Evolutionary conservation across 2,113 vertebrate species (phyloP).

Genomic region (Numida meleagris): DNA sequence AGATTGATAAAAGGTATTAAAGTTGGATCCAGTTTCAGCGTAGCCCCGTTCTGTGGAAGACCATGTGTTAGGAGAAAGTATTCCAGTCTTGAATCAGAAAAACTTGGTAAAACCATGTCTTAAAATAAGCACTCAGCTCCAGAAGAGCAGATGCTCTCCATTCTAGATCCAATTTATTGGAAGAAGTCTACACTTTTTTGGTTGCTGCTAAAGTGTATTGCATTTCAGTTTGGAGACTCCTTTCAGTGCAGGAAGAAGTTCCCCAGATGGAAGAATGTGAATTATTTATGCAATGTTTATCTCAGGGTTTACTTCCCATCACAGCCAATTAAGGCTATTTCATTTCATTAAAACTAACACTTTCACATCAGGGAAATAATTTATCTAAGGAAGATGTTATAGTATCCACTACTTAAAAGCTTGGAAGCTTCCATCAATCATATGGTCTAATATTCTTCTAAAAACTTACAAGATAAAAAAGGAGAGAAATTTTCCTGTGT

Average conservation of each 20-base stretch:
- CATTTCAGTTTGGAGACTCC: conserved; percentile 62
- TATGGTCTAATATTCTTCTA: background rate
- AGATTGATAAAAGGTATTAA: background rate
- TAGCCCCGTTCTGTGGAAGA: background rate
- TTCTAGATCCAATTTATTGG: conserved; percentile 15
- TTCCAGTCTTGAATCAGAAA: conserved; percentile 3
- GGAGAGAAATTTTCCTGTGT: background rate
- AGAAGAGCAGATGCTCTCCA: conserved; percentile 1
- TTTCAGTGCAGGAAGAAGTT: conserved; percentile 73
- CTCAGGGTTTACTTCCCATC: conserved; percentile 81
- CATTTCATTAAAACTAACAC: conserved; percentile 79
- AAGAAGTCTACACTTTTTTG: conserved; percentile 6
- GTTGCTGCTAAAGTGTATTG: conserved; percentile 45
- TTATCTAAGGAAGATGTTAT: conserved; percentile 73
- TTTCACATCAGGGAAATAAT: conserved; percentile 78
- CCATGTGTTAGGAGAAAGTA: background rate
- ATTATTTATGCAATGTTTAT: conserved; percentile 82
- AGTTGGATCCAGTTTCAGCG: background rate
- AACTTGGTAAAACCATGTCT: background rate
- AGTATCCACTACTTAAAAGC: conserved; percentile 59
- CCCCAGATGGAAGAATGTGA: conserved; percentile 78
- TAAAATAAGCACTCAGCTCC: conserved; percentile 30
- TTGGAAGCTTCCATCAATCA: conserved; percentile 57
- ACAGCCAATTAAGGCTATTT: conserved; percentile 83
- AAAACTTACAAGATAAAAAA: conserved; percentile 42